phyloP scores from a whole-genome alignment of 2,888 invertebrate genomes.

The Galerucella calmariensis region DNA sequence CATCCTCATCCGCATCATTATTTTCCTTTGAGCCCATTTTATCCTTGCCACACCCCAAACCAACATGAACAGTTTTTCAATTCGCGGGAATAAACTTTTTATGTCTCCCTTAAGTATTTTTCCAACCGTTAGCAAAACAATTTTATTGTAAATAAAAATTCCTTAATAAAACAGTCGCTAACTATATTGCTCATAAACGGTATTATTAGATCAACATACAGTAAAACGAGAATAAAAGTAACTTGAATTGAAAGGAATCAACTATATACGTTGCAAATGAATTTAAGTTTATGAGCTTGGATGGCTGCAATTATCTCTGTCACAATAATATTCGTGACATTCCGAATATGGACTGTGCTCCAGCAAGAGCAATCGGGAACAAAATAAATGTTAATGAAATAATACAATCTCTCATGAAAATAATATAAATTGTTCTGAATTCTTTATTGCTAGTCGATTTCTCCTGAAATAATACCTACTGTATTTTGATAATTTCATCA shows the following conservation, averaged over 20 bases:
- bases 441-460: too few relatives aligned
- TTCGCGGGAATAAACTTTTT: constrained; percentile 26
- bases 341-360: too few relatives aligned
- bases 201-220: constrained; percentile 23
- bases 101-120: constrained; percentile 20
- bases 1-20: constrained; percentile 7
- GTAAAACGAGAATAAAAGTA: constrained; percentile 1
- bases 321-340: too few relatives aligned
- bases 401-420: too few relatives aligned
- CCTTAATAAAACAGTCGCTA: constrained; percentile 7
- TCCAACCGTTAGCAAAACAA: constrained; percentile 16
- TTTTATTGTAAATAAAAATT: constrained; percentile 22
- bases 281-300: not conserved
- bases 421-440: too few relatives aligned
- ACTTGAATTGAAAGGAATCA: not conserved
- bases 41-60: not conserved
- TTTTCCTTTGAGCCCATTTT: constrained; percentile 15
- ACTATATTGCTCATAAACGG: constrained; percentile 18
- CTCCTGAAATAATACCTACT: too few relatives aligned
- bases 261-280: not conserved
- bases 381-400: too few relatives aligned
- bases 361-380: too few relatives aligned
- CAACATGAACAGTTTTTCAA: constrained; percentile 19
- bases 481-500: too few relatives aligned
- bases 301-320: not conserved